phyloP scores from a whole-genome alignment of 2,888 invertebrate genomes.

The Cataglyphis albicans region DNA sequence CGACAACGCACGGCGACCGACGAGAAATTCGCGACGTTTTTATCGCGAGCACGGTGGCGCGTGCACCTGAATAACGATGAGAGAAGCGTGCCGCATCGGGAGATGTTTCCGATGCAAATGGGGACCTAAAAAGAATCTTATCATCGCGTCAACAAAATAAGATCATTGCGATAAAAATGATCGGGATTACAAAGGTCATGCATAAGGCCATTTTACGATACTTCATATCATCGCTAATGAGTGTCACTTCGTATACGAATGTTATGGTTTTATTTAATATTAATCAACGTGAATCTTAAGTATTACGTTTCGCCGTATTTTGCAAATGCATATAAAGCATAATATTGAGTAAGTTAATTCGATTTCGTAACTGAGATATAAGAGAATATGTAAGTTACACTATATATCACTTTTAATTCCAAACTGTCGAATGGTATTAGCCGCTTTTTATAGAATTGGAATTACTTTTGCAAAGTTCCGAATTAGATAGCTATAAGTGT shows the following conservation, averaged over 20 bases:
- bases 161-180: slow-evolving; percentile 20
- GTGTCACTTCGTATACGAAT: background rate
- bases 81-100: slow-evolving; percentile 13
- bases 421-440: background rate
- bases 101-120: slow-evolving; percentile 20
- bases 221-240: background rate
- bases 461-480: background rate
- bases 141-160: slow-evolving; percentile 30
- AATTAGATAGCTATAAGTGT: background rate
- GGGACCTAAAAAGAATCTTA: slow-evolving; percentile 29
- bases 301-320: background rate
- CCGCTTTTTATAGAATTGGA: background rate
- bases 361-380: background rate
- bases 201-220: background rate
- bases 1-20: background rate
- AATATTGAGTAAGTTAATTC: background rate
- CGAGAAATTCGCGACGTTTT: slow-evolving; percentile 28
- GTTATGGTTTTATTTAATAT: slow-evolving; percentile 1
- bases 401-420: background rate
- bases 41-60: slow-evolving; percentile 4
- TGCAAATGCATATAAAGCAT: background rate
- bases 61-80: slow-evolving; percentile 45
- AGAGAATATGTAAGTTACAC: background rate
- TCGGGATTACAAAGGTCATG: background rate
- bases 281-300: background rate